Conservation (phyloP, 2,888 invertebrate genomes). For the Ennomos erosarius region DNA sequence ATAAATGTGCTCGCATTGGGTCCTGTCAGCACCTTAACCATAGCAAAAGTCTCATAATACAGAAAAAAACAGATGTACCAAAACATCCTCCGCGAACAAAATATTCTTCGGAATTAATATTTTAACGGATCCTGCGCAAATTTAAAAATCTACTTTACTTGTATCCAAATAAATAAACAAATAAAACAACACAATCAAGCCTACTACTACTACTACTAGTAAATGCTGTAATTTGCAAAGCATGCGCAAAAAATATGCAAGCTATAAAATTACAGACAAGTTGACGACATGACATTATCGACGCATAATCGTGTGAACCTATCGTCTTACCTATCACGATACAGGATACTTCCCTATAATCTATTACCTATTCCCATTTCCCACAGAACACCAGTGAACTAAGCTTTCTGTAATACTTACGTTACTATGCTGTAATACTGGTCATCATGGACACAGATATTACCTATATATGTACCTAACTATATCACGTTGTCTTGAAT, state of each 20-base stretch:
- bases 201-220: not conserved
- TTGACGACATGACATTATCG: constrained; percentile 4
- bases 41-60: no score
- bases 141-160: not conserved
- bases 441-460: no score
- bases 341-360: constrained; percentile 3
- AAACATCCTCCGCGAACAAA: no score
- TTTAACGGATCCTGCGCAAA: not conserved
- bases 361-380: not conserved
- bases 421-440: no score
- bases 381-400: constrained; percentile 1
- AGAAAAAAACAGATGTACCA: no score
- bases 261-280: constrained; percentile 2
- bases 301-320: constrained; percentile 15
- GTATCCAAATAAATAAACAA: no score
- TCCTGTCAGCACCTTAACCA: no score
- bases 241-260: constrained; percentile 1
- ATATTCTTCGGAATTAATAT: no score
- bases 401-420: not conserved
- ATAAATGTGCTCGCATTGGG: no score
- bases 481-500: no score
- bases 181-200: not conserved
- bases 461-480: no score
- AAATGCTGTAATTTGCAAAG: not conserved
- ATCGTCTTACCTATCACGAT: constrained; percentile 15